Evolutionary conservation across 2,888 invertebrate genomes (phyloP), one percentile per base, ranked within the genome.

Genomic region (Temnothorax unifasciatus): DNA sequence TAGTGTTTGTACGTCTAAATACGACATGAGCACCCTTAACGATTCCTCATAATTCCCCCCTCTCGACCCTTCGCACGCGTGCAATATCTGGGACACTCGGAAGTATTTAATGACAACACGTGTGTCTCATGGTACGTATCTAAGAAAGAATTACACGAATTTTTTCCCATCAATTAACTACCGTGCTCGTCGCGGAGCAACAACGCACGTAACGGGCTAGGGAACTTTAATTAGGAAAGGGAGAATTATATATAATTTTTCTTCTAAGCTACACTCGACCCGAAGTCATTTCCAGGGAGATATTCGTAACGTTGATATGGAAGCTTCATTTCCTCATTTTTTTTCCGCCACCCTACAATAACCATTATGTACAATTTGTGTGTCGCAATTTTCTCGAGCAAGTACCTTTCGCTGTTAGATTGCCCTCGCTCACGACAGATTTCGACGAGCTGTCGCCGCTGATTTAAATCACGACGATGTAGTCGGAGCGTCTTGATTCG

Each of bases 11-110:
- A 44, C 41, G 38, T 69, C 68, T 87, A 87, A 88, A 88, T 85
- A 85, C 64, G 61, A 59, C 68, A 74, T 54, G 77, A 85, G 61
- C 54, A 84, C 71, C 75, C 75, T 57, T 83, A 85, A 82, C 74
- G 79, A 85, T 82, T 69, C 68, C 25, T 47, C 76, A 76, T 75
- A 73, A 50, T 83, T 71, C 34, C 57, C 63, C 63, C 73, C 76
- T 66, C 54, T 86, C 76, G 44, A 71, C 61, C 69, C 68, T 59
- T 44, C 21, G 59, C 77, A 29, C 44, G 18, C 47, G 15, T 41
- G 25, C n/a, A 8, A 25, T 64, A 59, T 61, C 21, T 13, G 25
- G 38, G 29, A 0, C 63, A 47, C 82, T 66, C 68, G 44, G 52
- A 25, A 34, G 34, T 34, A 34, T 34, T 34, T 34, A 34, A 34